A percentile compares a stretch with the other conserved stretches of the same genome.
phyloP scores from a whole-genome alignment of 2,888 invertebrate genomes.

The Andricus curvator region DNA sequence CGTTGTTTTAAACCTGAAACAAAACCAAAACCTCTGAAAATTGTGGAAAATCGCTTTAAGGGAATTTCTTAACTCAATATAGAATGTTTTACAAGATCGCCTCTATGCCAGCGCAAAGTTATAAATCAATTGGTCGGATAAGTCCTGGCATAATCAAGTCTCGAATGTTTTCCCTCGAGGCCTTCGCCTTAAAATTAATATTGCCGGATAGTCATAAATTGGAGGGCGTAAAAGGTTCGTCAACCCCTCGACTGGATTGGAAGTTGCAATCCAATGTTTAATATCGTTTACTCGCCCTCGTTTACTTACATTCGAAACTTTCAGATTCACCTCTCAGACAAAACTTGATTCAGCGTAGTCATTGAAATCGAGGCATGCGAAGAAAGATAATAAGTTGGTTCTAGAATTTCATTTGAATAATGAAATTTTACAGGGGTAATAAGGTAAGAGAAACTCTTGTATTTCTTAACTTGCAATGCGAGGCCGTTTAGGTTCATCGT shows the following conservation, averaged over 20 bases:
- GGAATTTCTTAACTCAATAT: constrained; percentile 26
- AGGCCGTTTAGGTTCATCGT: constrained; percentile 8
- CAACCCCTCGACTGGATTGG: not conserved
- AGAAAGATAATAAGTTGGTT: not conserved
- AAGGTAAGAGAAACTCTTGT: constrained; percentile 8
- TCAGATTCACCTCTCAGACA: not conserved
- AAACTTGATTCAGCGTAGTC: constrained; percentile 56
- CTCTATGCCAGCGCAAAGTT: constrained; percentile 50
- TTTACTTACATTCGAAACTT: constrained; percentile 1
- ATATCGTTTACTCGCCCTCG: constrained; percentile 21
- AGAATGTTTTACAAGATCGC: constrained; percentile 23
- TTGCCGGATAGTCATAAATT: constrained; percentile 39
- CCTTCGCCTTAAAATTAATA: constrained; percentile 31
- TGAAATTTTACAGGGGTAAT: constrained; percentile 18
- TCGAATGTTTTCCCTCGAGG: constrained; percentile 28
- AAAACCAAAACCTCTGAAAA: constrained; percentile 49
- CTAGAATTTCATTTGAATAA: constrained; percentile 26
- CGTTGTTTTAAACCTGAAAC: constrained; percentile 72
- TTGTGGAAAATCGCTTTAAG: constrained; percentile 28
- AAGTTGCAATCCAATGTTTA: constrained; percentile 34
- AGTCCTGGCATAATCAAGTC: constrained; percentile 50
- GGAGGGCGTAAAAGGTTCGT: constrained; percentile 19
- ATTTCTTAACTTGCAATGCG: constrained; percentile 1
- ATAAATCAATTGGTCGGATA: constrained; percentile 51
- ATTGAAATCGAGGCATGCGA: constrained; percentile 43